Evolutionary conservation across 1,140 invertebrate species (phyloP).

Genomic region (Drosophila equinoxialis): DNA sequence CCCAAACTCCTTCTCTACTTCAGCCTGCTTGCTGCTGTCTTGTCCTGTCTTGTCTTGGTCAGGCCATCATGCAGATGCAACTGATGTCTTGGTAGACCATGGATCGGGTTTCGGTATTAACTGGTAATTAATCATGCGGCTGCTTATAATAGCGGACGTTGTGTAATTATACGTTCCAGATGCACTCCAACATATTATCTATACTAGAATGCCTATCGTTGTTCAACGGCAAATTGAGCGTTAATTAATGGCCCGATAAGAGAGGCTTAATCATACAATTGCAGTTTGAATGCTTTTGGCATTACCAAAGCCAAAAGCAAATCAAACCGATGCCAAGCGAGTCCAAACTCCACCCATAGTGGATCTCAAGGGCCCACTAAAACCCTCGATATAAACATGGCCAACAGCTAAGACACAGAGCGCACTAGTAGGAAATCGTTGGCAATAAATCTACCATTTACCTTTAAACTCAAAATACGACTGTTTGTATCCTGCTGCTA

Average conservation of each 20-base stretch:
- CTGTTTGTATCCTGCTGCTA: conserved; percentile 21
- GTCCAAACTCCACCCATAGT: conserved; percentile 16
- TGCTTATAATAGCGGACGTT: conserved; percentile 44
- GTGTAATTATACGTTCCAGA: conserved; percentile 63
- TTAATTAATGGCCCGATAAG: conserved; percentile 70
- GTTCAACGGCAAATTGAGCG: conserved; percentile 29
- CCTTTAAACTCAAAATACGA: conserved; percentile 78
- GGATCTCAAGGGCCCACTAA: conserved; percentile 70
- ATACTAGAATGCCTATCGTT: conserved; percentile 48
- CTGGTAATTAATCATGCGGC: conserved; percentile 66
- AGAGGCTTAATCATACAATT: conserved; percentile 73
- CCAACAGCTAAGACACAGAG: conserved; percentile 52
- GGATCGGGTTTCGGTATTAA: conserved; percentile 73
- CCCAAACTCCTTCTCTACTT: neutral
- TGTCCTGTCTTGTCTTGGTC: conserved; percentile 14
- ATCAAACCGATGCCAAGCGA: neutral
- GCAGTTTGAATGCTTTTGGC: conserved; percentile 55
- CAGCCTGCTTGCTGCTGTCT: neutral
- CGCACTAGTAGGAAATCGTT: conserved; percentile 61
- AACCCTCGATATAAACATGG: conserved; percentile 71
- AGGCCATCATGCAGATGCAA: conserved; percentile 41
- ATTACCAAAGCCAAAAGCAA: conserved; percentile 41
- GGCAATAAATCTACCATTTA: conserved; percentile 78
- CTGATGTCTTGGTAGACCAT: conserved; percentile 12
- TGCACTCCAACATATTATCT: conserved; percentile 59